These are phyloP conservation scores for Dendrolimus houi DNA, from an alignment of 2,888 invertebrate genomes.

Conservation along the genomic window DNA sequence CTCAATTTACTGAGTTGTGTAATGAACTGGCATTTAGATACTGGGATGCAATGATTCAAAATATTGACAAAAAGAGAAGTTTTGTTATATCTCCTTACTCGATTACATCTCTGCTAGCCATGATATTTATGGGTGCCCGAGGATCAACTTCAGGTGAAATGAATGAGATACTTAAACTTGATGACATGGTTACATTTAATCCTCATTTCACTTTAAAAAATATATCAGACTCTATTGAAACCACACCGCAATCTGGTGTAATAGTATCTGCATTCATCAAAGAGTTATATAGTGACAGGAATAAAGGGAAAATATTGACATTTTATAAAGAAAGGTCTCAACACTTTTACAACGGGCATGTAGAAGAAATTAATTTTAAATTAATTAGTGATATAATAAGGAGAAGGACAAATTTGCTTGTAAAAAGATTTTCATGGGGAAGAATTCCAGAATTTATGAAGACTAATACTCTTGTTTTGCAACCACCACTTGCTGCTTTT, in stretches of 20 bases:
- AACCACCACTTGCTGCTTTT: constrained; percentile 87
- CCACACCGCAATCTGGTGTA: constrained; percentile 81
- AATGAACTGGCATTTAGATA: constrained; percentile 91
- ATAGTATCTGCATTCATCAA: constrained; percentile 88
- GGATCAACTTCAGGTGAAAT: constrained; percentile 93
- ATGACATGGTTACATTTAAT: constrained; percentile 93
- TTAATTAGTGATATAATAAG: constrained; percentile 89
- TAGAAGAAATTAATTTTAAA: constrained; percentile 89
- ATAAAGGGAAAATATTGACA: constrained; percentile 86
- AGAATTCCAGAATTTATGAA: constrained; percentile 86
- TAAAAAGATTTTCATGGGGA: constrained; percentile 87
- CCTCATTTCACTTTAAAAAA: constrained; percentile 92
- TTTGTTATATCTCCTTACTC: constrained; percentile 90
- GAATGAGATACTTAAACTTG: constrained; percentile 89
- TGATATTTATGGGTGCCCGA: constrained; percentile 92
- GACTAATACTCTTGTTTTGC: constrained; percentile 81
- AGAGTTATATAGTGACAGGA: constrained; percentile 88
- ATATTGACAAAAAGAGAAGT: constrained; percentile 85
- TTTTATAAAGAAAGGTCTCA: constrained; percentile 93
- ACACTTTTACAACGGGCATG: constrained; percentile 91
- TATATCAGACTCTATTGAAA: constrained; percentile 87
- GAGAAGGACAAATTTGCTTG: constrained; percentile 85
- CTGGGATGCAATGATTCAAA: constrained; percentile 84
- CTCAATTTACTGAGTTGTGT: constrained; percentile 86
- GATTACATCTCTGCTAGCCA: constrained; percentile 89